Conservation (phyloP, 2,888 invertebrate species). For the Monoplex corrugatus region DNA sequence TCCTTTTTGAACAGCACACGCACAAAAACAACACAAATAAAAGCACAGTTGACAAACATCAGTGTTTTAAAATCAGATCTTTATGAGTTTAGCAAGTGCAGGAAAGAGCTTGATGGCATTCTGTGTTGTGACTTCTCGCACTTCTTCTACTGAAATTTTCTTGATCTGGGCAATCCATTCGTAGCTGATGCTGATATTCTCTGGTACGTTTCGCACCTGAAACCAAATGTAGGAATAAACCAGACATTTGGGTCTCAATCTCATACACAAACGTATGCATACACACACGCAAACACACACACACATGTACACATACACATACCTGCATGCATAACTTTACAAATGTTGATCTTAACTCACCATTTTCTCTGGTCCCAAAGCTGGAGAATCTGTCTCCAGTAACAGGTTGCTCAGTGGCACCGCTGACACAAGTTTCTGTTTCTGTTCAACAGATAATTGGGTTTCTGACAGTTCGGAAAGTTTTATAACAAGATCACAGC, state of each 20-base stretch:
- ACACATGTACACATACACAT: constrained; percentile 14
- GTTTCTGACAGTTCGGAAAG: too few relatives aligned
- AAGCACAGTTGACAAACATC: too few relatives aligned
- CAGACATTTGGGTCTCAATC: too few relatives aligned
- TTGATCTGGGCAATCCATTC: constrained; percentile 81
- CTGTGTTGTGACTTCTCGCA: constrained; percentile 76
- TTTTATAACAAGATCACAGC: too few relatives aligned
- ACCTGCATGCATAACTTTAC: background rate
- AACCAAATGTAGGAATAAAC: constrained; percentile 47
- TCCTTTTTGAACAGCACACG: background rate
- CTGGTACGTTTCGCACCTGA: constrained; percentile 80
- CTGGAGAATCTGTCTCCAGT: constrained; percentile 83
- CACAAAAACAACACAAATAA: background rate
- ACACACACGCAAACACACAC: constrained; percentile 16
- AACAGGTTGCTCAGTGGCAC: constrained; percentile 81
- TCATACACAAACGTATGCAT: too few relatives aligned
- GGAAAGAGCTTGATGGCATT: constrained; percentile 81
- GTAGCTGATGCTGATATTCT: constrained; percentile 78
- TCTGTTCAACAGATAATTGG: constrained; percentile 71
- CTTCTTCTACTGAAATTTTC: constrained; percentile 72
- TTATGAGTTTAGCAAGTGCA: constrained; percentile 61
- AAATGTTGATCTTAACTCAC: constrained; percentile 59
- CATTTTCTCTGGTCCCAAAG: constrained; percentile 81
- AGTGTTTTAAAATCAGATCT: background rate
- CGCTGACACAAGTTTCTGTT: constrained; percentile 77